Evolutionary conservation across 2,888 invertebrate genomes (phyloP), one percentile per base, ranked within the genome.

Genomic region (Archips xylosteana): DNA sequence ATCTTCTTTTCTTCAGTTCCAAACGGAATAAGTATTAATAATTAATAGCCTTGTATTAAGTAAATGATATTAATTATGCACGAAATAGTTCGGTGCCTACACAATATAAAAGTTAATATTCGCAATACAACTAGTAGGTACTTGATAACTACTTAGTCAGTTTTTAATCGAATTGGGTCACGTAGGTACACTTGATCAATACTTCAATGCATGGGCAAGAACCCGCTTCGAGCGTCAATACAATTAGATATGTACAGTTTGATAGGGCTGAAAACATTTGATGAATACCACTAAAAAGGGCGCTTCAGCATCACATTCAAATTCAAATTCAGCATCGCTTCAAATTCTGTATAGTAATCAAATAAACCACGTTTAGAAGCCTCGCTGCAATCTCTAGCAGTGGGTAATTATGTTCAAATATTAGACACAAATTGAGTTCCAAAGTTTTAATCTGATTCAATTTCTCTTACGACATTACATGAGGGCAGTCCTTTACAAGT

Each of bases 121-220:
- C 23, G 54, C 54, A 54, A 23, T n/a, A 8, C 54, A 54, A 54
- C 54, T 54, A 23, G 23, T 23, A 23, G 23, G 54, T 54, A 54
- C 15, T 23, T 15, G 51, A 54, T 15, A 15, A n/a, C n/a, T 23
- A 15, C 54, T 54, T 54, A 54, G 54, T 23, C 34, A 59, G 59
- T 59, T 59, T 59, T 59, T 34, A 59, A 59, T 59, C 59, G 34
- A 59, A 59, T 32, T 59, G 34, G 59, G 59, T 59, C 59, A 59
- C 59, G 59, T 59, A 59, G 23, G 23, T 23, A 23, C 23, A 23
- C 54, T 54, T 54, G 54, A 54, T 54, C 54, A 54, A 54, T 54
- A 54, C 15, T 54, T 54, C 54, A 54, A 54, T 54, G 5, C 23
- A 54, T 54, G 23, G 54, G 54, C 15, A 54, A 54, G 54, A 54